Conservation (phyloP, 2,797 vertebrate genomes). For the Aldrovandia affinis region DNA sequence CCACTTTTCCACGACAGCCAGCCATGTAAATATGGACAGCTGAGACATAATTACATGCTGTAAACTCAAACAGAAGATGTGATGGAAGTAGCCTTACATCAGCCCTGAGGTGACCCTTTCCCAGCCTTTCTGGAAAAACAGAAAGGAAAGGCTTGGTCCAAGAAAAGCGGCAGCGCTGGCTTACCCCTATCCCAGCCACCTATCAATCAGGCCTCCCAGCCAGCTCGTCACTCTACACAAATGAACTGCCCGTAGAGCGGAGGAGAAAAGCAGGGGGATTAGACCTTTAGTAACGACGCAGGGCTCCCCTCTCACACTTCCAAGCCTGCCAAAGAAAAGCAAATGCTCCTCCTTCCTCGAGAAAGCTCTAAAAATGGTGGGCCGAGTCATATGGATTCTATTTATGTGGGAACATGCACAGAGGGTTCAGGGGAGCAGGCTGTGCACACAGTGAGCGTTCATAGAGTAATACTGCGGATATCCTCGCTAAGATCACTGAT, state of each 20-base stretch:
- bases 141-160: constrained; percentile 57
- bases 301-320: constrained; percentile 24
- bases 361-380: neutral
- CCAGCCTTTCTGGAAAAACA: constrained; percentile 29
- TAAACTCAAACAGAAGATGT: constrained; percentile 40
- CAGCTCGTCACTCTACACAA: constrained; percentile 47
- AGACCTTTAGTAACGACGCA: neutral
- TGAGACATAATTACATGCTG: constrained; percentile 40
- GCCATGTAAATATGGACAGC: constrained; percentile 31
- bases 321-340: constrained; percentile 33
- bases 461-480: neutral
- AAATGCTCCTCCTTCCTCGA: neutral
- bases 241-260: neutral
- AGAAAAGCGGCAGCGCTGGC: constrained; percentile 67
- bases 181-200: constrained; percentile 56
- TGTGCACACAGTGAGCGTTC: neutral
- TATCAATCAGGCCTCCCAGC: constrained; percentile 49
- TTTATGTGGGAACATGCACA: neutral
- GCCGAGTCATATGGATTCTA: neutral
- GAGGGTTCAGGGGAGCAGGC: neutral
- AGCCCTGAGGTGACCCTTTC: constrained; percentile 10
- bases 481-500: neutral
- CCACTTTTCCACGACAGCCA: constrained; percentile 29
- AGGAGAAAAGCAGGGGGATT: constrained; percentile 40
- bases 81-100: constrained; percentile 23